Percentiles rank a stretch among this genome's conserved stretches.
phyloP scores from a whole-genome alignment of 2,113 vertebrate species.

The Ploceus nigricollis region DNA sequence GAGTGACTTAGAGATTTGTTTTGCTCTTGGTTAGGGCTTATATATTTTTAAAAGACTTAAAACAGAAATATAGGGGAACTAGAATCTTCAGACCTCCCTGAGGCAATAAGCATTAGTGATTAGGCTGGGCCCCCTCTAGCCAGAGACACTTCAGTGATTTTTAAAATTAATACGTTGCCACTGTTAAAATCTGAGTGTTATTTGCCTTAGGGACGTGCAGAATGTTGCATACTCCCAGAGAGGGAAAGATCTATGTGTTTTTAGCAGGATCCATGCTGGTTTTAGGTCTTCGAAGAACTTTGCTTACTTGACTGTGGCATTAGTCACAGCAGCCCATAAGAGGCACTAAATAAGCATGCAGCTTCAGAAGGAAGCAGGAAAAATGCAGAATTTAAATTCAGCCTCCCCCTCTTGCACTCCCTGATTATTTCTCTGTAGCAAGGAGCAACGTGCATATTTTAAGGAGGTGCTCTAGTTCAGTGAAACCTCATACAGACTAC shows the following conservation, averaged over 20 bases:
- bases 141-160: conserved; percentile 32
- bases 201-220: background rate
- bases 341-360: background rate
- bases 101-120: conserved; percentile 33
- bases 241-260: background rate
- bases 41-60: conserved; percentile 27
- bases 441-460: fast-evolving
- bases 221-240: background rate
- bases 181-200: conserved; percentile 8
- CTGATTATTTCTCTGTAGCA: background rate
- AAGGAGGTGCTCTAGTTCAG: background rate
- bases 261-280: background rate
- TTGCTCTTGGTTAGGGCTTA: conserved; percentile 6
- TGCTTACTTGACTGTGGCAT: background rate
- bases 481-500: background rate
- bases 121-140: conserved; percentile 3
- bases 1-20: background rate
- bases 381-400: background rate
- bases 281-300: background rate
- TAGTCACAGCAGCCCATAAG: background rate
- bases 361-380: background rate
- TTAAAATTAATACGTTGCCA: background rate
- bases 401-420: fast-evolving
- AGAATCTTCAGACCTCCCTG: conserved; percentile 31
- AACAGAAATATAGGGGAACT: conserved; percentile 11